phyloP scores from a whole-genome alignment of 2,113 vertebrate genomes.

The Furnarius figulus region DNA sequence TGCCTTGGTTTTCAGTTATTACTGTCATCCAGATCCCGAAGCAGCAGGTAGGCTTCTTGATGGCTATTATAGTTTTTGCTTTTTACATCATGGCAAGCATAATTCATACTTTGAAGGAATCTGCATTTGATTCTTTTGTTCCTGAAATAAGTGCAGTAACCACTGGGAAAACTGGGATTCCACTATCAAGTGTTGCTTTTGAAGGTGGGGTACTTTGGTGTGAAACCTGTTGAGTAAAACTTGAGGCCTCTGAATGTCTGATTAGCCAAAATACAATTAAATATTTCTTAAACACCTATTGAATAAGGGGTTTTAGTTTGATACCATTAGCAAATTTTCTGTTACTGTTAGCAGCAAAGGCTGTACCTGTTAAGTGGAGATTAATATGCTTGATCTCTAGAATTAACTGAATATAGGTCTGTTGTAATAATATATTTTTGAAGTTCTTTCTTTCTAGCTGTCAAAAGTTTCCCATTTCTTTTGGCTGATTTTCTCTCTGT shows the following conservation, averaged over 20 bases:
- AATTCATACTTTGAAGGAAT: background rate
- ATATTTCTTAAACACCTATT: background rate
- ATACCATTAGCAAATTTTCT: background rate
- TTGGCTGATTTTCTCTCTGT: background rate
- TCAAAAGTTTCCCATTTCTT: background rate
- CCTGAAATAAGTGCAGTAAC: background rate
- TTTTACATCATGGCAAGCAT: background rate
- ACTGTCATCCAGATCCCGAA: constrained; percentile 79
- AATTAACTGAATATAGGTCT: background rate
- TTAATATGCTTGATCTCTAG: background rate
- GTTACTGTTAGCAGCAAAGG: background rate
- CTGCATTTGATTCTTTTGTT: background rate
- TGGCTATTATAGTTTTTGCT: background rate
- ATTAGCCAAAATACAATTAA: background rate
- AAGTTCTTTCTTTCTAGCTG: background rate
- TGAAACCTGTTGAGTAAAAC: background rate
- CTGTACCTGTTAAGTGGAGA: background rate
- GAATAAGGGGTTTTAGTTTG: background rate
- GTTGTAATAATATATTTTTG: background rate
- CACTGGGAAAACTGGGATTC: background rate
- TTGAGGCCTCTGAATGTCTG: background rate
- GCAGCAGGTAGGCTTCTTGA: constrained; percentile 77
- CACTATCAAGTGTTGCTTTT: background rate
- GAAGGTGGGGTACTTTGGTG: background rate
- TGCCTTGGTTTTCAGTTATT: constrained; percentile 85